phyloP scores from a whole-genome alignment of 1,140 invertebrate genomes.

The Bombus balteatus region DNA sequence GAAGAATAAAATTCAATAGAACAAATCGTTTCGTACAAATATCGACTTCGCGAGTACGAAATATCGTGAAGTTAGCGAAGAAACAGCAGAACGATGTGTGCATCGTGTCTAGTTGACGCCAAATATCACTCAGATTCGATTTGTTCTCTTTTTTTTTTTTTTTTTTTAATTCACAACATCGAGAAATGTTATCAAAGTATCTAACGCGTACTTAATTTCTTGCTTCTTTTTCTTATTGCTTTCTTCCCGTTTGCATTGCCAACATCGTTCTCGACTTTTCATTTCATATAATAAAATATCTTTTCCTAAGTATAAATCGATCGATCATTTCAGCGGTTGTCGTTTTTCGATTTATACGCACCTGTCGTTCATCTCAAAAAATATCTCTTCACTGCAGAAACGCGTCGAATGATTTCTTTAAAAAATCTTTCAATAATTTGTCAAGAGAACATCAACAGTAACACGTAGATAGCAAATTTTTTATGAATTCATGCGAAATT shows the following conservation, averaged over 20 bases:
- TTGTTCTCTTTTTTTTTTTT: background rate
- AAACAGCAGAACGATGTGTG: constrained; percentile 18
- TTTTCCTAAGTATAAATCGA: constrained; percentile 12
- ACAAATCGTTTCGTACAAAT: constrained; percentile 20
- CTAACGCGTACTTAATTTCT: background rate
- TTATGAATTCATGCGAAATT: background rate
- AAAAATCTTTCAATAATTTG: background rate
- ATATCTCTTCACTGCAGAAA: constrained; percentile 7
- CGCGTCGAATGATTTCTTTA: constrained; percentile 23
- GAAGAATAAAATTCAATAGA: background rate
- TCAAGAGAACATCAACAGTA: background rate
- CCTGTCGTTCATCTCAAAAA: constrained; percentile 7
- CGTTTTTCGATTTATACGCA: background rate
- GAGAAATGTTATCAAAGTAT: background rate
- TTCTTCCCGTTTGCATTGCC: constrained; percentile 29
- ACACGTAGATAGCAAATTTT: background rate
- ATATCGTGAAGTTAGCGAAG: constrained; percentile 15
- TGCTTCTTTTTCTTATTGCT: constrained; percentile 25
- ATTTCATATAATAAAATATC: constrained; percentile 56
- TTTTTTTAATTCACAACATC: background rate
- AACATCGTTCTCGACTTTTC: background rate
- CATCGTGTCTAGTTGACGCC: background rate
- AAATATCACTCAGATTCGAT: background rate
- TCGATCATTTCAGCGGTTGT: background rate
- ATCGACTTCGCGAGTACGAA: background rate